Percentiles rank a stretch among this genome's conserved stretches.
Evolutionary conservation across 1,140 invertebrate genomes (phyloP).

Genomic region (Heliconius melpomene): DNA sequence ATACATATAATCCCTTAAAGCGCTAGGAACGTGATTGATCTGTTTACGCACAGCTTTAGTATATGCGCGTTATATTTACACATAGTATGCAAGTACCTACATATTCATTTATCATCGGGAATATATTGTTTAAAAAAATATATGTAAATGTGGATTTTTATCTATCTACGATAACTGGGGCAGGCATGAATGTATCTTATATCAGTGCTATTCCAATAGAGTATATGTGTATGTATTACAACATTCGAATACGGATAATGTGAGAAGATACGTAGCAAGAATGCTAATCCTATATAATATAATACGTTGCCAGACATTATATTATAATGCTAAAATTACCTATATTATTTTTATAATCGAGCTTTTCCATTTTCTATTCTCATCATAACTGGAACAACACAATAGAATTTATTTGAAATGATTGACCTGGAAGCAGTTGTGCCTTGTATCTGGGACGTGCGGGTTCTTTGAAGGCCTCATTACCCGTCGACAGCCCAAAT

Average conservation of each 20-base stretch:
- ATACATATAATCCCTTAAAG: too few relatives aligned
- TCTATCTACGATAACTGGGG: background rate
- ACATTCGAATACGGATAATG: background rate
- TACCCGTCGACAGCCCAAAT: constrained; percentile 17
- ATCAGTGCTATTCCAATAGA: background rate
- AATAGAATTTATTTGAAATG: constrained; percentile 4
- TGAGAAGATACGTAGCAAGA: too few relatives aligned
- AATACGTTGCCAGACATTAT: background rate
- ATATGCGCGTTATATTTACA: background rate
- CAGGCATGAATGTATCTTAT: background rate
- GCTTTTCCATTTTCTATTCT: background rate
- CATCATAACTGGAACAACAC: background rate
- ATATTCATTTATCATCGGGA: background rate
- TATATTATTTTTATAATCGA: background rate
- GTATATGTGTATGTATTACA: background rate
- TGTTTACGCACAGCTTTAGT: background rate
- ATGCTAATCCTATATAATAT: too few relatives aligned
- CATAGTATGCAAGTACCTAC: background rate
- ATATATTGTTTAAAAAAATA: background rate
- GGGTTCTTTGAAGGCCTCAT: constrained; percentile 16
- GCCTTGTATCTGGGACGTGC: constrained; percentile 5
- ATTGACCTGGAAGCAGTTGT: background rate
- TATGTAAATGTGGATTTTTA: background rate
- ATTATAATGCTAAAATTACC: background rate
- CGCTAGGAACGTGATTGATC: background rate